Conservation (phyloP, 1,140 invertebrate species). For the Pinna nobilis region DNA sequence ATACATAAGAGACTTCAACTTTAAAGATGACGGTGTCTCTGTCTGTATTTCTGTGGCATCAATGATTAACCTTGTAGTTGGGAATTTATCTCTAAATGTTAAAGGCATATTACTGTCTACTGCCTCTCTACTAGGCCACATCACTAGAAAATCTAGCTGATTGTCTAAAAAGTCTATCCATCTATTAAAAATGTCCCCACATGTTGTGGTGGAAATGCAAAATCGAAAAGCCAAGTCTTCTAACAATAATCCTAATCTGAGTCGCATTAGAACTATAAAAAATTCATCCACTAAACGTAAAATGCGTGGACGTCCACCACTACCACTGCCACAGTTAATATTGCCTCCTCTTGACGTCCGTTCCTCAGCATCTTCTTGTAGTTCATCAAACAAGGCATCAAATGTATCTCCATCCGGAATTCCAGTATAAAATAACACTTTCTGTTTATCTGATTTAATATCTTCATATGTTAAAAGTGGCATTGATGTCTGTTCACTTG, state of each 20-base stretch:
- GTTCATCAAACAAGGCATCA: constrained; percentile 37
- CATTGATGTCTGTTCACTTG: not conserved
- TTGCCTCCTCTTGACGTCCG: not conserved
- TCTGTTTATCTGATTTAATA: constrained; percentile 18
- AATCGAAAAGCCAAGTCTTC: constrained; percentile 37
- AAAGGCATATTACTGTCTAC: constrained; percentile 6
- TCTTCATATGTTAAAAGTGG: constrained; percentile 41
- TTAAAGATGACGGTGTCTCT: constrained; percentile 11
- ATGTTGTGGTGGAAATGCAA: constrained; percentile 10
- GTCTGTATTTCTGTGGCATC: constrained; percentile 45
- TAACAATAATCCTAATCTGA: constrained; percentile 30
- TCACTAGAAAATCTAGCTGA: constrained; percentile 4
- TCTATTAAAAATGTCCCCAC: constrained; percentile 17
- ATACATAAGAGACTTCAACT: constrained; percentile 2
- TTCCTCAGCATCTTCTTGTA: constrained; percentile 14
- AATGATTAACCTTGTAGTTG: constrained; percentile 12
- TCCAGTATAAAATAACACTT: constrained; percentile 45
- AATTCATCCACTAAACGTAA: constrained; percentile 30
- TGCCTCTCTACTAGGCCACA: not conserved
- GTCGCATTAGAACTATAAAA: constrained; percentile 33
- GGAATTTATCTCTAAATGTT: constrained; percentile 13
- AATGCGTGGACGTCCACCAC: constrained; percentile 8
- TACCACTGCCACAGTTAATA: not conserved
- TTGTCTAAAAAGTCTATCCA: constrained; percentile 16
- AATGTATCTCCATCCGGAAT: constrained; percentile 33